Evolutionary conservation across 2,797 vertebrate species (phyloP).

Genomic region (Microctenopoma stevenorrisi): DNA sequence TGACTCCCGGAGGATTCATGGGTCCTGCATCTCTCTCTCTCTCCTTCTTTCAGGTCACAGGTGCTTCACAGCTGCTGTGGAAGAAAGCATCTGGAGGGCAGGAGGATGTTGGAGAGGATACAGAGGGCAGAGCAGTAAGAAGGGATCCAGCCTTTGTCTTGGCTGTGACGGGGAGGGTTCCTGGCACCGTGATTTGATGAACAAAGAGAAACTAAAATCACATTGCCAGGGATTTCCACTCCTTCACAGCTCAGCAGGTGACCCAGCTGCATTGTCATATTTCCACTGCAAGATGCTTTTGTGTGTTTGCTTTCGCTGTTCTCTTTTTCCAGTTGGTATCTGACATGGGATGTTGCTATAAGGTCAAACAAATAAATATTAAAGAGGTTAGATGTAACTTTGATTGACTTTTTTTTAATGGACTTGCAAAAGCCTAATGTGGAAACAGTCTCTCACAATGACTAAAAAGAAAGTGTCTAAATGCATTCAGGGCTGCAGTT

Average conservation of each 20-base stretch:
- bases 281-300: conserved; percentile 37
- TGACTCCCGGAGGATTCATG: conserved; percentile 24
- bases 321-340: conserved; percentile 11
- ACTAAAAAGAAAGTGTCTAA: conserved; percentile 14
- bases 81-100: conserved; percentile 53
- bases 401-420: conserved; percentile 20
- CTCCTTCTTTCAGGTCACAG: conserved; percentile 67
- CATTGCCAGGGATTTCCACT: conserved; percentile 93
- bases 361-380: conserved; percentile 34
- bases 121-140: conserved; percentile 33
- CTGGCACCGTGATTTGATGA: conserved; percentile 90
- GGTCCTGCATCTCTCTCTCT: conserved; percentile 30
- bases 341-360: conserved; percentile 40
- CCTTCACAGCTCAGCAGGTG: conserved; percentile 79
- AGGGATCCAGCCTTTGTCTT: conserved; percentile 39
- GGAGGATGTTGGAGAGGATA: conserved; percentile 35
- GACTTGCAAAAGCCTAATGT: conserved; percentile 32
- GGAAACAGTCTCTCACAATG: conserved; percentile 28
- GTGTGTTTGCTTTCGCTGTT: conserved; percentile 5
- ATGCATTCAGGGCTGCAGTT: conserved; percentile 28
- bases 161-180: conserved; percentile 87
- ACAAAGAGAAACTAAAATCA: conserved; percentile 88
- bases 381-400: conserved; percentile 11
- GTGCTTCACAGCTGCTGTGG: conserved; percentile 70
- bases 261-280: conserved; percentile 16